Evolutionary conservation across 2,113 vertebrate species (phyloP).

Genomic region (Alethe castanea): DNA sequence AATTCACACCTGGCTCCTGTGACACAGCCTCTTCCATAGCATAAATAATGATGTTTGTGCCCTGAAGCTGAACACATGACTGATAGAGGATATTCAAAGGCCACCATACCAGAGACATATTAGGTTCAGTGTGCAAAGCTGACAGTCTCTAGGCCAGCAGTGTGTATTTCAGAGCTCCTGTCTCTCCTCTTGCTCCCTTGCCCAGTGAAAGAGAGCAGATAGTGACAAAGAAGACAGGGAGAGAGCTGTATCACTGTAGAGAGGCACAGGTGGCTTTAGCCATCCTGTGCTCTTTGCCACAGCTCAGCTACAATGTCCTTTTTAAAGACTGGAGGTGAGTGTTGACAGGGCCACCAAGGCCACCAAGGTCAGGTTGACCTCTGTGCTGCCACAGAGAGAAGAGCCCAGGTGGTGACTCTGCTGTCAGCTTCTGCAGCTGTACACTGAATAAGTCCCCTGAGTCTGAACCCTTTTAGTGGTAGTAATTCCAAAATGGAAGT

Average conservation of each 20-base stretch:
- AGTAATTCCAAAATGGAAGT: background rate
- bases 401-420: background rate
- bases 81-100: background rate
- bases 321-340: background rate
- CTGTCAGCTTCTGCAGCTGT: background rate
- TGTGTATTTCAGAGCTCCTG: background rate
- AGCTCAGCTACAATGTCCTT: background rate
- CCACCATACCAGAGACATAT: rapidly evolving
- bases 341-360: background rate
- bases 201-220: background rate
- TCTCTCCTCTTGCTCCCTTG: background rate
- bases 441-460: background rate
- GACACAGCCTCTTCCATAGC: background rate
- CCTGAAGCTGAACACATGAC: background rate
- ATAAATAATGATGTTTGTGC: background rate
- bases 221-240: background rate
- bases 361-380: background rate
- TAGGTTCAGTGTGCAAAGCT: background rate
- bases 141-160: background rate
- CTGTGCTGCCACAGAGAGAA: background rate
- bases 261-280: background rate
- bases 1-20: background rate
- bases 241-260: background rate
- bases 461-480: background rate
- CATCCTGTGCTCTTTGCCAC: background rate